These are phyloP conservation scores for Phoeniculus purpureus DNA, from an alignment of 2,797 vertebrate genomes.

Conservation along the genomic window DNA sequence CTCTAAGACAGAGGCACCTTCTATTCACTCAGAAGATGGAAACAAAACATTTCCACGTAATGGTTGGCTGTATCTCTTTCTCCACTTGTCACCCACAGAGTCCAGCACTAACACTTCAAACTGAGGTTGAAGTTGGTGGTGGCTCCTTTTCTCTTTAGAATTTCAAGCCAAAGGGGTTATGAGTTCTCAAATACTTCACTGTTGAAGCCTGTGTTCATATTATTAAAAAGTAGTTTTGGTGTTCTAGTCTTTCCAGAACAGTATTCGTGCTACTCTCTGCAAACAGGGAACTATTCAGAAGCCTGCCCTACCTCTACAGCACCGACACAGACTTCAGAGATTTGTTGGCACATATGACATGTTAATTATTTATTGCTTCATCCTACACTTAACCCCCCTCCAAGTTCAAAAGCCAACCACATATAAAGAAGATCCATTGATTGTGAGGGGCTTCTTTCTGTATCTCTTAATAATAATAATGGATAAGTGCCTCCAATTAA, in stretches of 20 bases:
- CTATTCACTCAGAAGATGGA: background rate
- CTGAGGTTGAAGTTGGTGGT: background rate
- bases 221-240: background rate
- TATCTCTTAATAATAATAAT: background rate
- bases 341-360: background rate
- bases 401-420: background rate
- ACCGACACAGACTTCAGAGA: background rate
- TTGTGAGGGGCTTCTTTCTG: background rate
- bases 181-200: background rate
- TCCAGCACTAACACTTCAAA: background rate
- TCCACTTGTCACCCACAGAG: background rate
- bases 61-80: background rate
- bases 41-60: background rate
- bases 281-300: background rate
- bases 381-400: background rate
- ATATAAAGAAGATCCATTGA: background rate
- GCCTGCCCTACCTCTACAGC: background rate
- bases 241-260: background rate
- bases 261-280: background rate
- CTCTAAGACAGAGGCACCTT: background rate
- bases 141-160: background rate
- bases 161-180: background rate
- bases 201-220: background rate
- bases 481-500: background rate
- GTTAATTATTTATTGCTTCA: background rate